These are phyloP conservation scores for Stenchaetothrips biformis DNA, from an alignment of 2,888 invertebrate genomes.

Conservation along the genomic window DNA sequence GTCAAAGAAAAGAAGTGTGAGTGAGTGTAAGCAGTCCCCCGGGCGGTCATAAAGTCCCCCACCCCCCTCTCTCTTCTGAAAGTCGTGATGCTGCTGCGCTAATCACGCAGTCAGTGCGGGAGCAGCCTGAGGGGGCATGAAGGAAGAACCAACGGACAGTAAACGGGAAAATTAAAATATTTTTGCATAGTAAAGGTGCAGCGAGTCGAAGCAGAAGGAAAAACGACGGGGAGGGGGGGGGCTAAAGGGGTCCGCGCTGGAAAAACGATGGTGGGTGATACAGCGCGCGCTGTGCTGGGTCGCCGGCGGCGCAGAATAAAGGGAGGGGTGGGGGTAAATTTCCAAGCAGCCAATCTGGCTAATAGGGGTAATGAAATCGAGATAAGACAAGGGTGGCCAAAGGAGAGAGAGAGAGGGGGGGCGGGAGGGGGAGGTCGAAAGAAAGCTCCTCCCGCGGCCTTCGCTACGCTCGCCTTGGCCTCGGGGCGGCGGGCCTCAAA, in stretches of 20 bases:
- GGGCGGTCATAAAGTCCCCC: neutral
- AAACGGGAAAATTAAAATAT: conserved; percentile 1
- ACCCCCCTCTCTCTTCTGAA: neutral
- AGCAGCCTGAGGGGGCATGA: neutral
- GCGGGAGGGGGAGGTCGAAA: neutral
- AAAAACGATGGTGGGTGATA: no score
- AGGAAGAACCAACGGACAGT: neutral
- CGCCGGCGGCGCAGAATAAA: neutral
- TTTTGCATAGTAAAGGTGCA: neutral
- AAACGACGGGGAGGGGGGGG: neutral
- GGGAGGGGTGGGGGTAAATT: neutral
- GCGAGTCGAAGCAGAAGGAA: neutral
- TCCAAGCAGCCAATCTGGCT: conserved; percentile 20
- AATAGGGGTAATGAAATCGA: conserved; percentile 22
- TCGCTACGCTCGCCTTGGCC: no score
- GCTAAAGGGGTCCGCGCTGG: neutral
- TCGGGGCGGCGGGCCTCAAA: no score
- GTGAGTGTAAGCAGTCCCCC: neutral
- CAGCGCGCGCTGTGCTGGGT: neutral
- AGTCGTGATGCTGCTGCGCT: neutral
- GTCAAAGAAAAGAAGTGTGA: neutral
- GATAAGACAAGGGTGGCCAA: neutral
- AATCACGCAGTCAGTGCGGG: neutral
- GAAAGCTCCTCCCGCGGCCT: no score
- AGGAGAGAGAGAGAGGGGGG: neutral